Evolutionary conservation across 1,140 invertebrate species (phyloP), one percentile per base, ranked within the genome.

Genomic region (Monomorium pharaonis): DNA sequence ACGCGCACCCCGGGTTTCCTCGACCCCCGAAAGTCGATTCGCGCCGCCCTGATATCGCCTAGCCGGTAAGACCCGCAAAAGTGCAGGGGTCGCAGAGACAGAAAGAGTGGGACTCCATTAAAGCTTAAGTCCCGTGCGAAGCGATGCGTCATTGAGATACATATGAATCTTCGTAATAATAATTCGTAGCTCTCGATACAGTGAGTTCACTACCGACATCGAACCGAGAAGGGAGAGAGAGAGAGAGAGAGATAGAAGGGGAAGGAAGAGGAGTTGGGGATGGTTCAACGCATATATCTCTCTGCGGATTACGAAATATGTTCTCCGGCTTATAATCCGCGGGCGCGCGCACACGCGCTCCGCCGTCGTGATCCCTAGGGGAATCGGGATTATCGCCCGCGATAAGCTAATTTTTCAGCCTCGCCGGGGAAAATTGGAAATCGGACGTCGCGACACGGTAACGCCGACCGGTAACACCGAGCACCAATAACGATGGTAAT

Each of bases 91-190:
- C 10, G n/a, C 4, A 44, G n/a, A 67, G 47, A 42, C 37, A 80
- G 63, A 80, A 58, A 72, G 44, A 49, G 21, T n/a, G 58, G 42
- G 69, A 93, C 92, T 94, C 93, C 93, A 94, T 95, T 94, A 94
- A 94, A 92, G 86, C 88, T 89, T 94, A 95, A 95, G 94, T 95
- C 94, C 92, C 94, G 93, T 95, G 94, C 87, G 94, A 95, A 95
- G 90, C 92, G 93, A 95, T 95, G 92, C 88, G 92, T 94, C 92
- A 93, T 91, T 91, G 90, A 93, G 94, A 94, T 95, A 95, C 92
- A 92, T 90, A 91, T 91, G 90, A 91, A 94, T 94, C 92, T 91
- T 87, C 51, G 81, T 75, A 90, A 94, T 94, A 94, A 95, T 94
- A 94, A 94, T 94, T 94, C 91, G 92, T 84, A 60, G 69, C 58